These are phyloP conservation scores for Centrocercus urophasianus DNA, from an alignment of 2,113 vertebrate genomes.

Conservation along the genomic window DNA sequence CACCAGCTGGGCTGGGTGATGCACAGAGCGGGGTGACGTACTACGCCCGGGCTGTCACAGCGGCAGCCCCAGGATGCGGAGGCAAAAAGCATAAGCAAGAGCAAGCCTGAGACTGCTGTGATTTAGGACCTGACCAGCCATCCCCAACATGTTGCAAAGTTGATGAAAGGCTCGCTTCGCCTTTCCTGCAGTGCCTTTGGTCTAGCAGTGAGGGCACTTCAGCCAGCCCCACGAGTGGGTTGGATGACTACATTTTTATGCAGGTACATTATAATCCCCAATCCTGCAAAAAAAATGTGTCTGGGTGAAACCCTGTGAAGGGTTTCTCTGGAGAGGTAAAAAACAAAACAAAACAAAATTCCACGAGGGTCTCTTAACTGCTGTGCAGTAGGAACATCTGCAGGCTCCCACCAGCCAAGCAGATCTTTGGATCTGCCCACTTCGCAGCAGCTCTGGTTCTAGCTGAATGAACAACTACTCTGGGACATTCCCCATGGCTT, in stretches of 20 bases:
- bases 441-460: constrained; percentile 3
- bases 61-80: not conserved
- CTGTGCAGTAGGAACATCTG: constrained; percentile 31
- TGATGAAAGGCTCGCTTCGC: not conserved
- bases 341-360: not conserved
- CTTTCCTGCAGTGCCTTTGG: constrained; percentile 61
- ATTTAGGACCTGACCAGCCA: constrained; percentile 55
- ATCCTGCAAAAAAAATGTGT: constrained; percentile 42
- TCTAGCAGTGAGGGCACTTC: constrained; percentile 64
- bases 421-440: not conserved
- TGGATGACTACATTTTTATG: constrained; percentile 48
- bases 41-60: not conserved
- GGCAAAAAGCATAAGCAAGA: not conserved
- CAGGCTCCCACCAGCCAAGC: not conserved
- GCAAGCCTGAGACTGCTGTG: constrained; percentile 61
- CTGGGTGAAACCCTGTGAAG: not conserved
- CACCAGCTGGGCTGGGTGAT: not conserved
- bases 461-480: not conserved
- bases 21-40: not conserved
- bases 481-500: not conserved
- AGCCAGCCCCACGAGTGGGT: constrained; percentile 24
- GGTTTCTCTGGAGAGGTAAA: constrained; percentile 39
- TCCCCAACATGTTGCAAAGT: not conserved
- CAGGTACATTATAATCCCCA: constrained; percentile 64
- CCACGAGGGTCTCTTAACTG: not conserved